Evolutionary conservation across 1,140 invertebrate species (phyloP).

Genomic region (Drosophila kikkawai): DNA sequence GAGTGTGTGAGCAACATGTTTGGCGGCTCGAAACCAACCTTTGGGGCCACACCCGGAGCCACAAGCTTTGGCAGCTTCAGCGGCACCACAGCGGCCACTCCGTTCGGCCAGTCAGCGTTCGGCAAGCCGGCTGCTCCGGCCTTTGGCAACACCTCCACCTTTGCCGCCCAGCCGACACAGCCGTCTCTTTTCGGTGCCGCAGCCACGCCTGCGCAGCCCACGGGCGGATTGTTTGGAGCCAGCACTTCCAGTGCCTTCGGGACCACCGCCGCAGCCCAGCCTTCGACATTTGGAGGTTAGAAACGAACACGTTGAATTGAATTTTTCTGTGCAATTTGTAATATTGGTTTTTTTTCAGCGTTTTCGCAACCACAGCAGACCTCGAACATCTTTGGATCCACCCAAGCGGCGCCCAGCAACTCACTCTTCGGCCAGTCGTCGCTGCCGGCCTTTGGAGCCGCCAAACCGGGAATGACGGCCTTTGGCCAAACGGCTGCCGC

Average conservation of each 20-base stretch:
- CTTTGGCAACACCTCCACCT: slow-evolving; percentile 78
- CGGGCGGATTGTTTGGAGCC: slow-evolving; percentile 85
- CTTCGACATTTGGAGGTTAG: slow-evolving; percentile 85
- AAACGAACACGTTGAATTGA: slow-evolving; percentile 32
- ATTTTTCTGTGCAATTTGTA: neutral
- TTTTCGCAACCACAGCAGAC: slow-evolving; percentile 76
- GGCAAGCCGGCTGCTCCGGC: slow-evolving; percentile 82
- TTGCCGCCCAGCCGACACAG: slow-evolving; percentile 76
- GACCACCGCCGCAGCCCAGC: slow-evolving; percentile 82
- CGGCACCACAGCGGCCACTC: slow-evolving; percentile 64
- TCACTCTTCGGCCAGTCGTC: slow-evolving; percentile 86
- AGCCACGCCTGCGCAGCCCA: slow-evolving; percentile 75
- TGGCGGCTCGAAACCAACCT: slow-evolving; percentile 80
- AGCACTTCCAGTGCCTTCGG: slow-evolving; percentile 86
- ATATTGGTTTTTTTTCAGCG: slow-evolving; percentile 30
- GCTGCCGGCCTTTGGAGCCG: slow-evolving; percentile 88
- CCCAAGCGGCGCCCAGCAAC: slow-evolving; percentile 55
- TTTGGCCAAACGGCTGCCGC: slow-evolving; percentile 85
- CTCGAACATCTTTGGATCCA: slow-evolving; percentile 74
- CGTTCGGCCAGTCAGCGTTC: slow-evolving; percentile 77
- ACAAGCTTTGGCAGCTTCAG: slow-evolving; percentile 75
- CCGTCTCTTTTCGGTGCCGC: slow-evolving; percentile 85
- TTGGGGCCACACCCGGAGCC: slow-evolving; percentile 65
- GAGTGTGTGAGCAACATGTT: slow-evolving; percentile 66
- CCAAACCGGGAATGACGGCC: slow-evolving; percentile 87